phyloP scores from a whole-genome alignment of 2,888 invertebrate genomes.

The Plebejus anna region DNA sequence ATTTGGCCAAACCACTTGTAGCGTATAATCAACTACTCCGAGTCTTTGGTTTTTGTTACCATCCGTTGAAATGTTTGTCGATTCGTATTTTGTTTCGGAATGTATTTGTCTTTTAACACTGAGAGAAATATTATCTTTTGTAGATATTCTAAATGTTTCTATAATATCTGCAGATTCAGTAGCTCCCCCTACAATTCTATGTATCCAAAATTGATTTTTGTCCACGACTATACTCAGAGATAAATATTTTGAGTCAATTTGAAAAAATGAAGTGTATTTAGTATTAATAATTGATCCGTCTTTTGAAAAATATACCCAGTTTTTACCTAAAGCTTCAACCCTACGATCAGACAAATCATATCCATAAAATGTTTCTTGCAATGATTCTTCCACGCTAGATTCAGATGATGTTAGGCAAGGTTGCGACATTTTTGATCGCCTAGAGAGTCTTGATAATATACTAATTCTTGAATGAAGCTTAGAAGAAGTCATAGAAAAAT shows the following conservation, averaged over 20 bases:
- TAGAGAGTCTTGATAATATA: conserved; percentile 50
- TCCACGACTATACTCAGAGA: conserved; percentile 57
- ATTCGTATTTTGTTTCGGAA: conserved; percentile 39
- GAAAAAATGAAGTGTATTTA: conserved; percentile 60
- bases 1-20: conserved; percentile 67
- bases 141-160: conserved; percentile 63
- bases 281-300: conserved; percentile 60
- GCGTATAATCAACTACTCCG: conserved; percentile 52
- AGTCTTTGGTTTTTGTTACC: conserved; percentile 33
- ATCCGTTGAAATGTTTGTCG: neutral
- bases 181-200: conserved; percentile 55
- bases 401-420: conserved; percentile 39
- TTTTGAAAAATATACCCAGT: conserved; percentile 60
- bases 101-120: conserved; percentile 59
- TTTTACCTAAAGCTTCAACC: conserved; percentile 68
- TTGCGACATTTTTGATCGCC: conserved; percentile 42
- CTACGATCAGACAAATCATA: conserved; percentile 67
- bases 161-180: conserved; percentile 47
- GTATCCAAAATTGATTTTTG: conserved; percentile 65
- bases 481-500: conserved; percentile 42
- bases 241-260: conserved; percentile 60
- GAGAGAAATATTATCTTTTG: conserved; percentile 58
- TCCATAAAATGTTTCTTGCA: conserved; percentile 57
- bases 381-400: conserved; percentile 39
- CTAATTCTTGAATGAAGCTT: conserved; percentile 50